A percentile compares a stretch with the other conserved stretches of the same genome.
Evolutionary conservation across 2,888 invertebrate species (phyloP).

Genomic region (Sipunculus nudus): DNA sequence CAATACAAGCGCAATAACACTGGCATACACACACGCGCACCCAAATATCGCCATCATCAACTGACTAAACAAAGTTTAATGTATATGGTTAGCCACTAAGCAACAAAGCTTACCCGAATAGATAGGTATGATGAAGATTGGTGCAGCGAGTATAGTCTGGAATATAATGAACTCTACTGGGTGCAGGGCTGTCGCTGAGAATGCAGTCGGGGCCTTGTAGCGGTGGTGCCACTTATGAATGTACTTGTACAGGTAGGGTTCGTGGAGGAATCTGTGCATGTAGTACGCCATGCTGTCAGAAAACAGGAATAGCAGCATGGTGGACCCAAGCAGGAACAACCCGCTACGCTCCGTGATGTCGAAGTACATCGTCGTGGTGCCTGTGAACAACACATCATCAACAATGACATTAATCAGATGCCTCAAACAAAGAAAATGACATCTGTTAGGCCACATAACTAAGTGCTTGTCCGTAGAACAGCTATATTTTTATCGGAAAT

Average conservation of each 20-base stretch:
- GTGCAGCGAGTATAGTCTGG: conserved; percentile 73
- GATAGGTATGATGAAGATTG: conserved; percentile 74
- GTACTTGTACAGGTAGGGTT: conserved; percentile 75
- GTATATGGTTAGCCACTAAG: conserved; percentile 10
- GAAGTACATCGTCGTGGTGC: conserved; percentile 75
- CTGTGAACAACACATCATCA: conserved; percentile 36
- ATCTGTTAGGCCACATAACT: too few species aligned
- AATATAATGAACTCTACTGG: conserved; percentile 76
- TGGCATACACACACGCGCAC: too few species aligned
- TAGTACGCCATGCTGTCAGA: conserved; percentile 73
- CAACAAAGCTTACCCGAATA: conserved; percentile 75
- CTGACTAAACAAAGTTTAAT: too few species aligned
- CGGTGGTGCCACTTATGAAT: conserved; percentile 81
- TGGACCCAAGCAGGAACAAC: conserved; percentile 75
- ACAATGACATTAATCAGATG: too few species aligned
- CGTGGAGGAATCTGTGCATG: conserved; percentile 76
- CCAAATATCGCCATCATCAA: too few species aligned
- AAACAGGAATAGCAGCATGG: conserved; percentile 73
- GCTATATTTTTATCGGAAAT: too few species aligned
- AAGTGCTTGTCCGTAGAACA: too few species aligned
- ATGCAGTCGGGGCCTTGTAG: conserved; percentile 80
- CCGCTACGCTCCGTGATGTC: conserved; percentile 74
- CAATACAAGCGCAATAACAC: too few species aligned
- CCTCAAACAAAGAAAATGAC: too few species aligned
- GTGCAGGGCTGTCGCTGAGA: conserved; percentile 80